Evolutionary conservation across 2,888 invertebrate species (phyloP), one percentile per base, ranked within the genome.

Genomic region (Leptinotarsa juncta): DNA sequence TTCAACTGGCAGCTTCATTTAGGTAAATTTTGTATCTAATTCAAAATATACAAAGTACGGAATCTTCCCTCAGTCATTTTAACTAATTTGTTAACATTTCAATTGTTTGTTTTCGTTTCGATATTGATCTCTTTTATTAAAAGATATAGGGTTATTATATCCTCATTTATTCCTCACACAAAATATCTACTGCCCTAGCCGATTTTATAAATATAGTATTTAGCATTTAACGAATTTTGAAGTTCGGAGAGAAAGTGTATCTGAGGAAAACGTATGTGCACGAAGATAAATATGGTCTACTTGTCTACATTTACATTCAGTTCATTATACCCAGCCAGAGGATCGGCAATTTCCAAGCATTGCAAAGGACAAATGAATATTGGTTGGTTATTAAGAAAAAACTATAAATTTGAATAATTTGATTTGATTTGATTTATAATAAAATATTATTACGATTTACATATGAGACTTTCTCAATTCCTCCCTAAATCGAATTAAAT

Each of bases 81-180:
- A 18, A 42, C 18, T 62, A n/a, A 62, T 42, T 16, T 62, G 62
- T 62, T 62, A 42, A 62, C 16, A 26, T 62, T 26, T 42, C 26
- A n/a, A n/a, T 7, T 62, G 62, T 62, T 62, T 62, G n/a, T 62
- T 62, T 62, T 12, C 42, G 32, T 18, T 62, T 16, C 7, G 7
- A 62, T 42, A 62, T 62, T 62, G 62, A 62, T 62, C 15, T 62
- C 62, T 16, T 32, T 62, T 62, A 62, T 62, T 62, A 62, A 62
- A 62, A 62, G 62, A 62, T 62, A 62, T 62, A 62, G 42, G 62
- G 62, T 62, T 62, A 62, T 62, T 62, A 62, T 62, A 10, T 23
- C 3, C 16, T 57, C 15, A 14, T 57, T 57, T 14, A 57, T 57
- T 57, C 14, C 15, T 23, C 15, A 14, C 23, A 57, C 57, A 57